A percentile compares a stretch with the other conserved stretches of the same genome.
These are phyloP conservation scores for Silvanus unidentatus DNA, from an alignment of 2,888 invertebrate genomes.

Conservation along the genomic window DNA sequence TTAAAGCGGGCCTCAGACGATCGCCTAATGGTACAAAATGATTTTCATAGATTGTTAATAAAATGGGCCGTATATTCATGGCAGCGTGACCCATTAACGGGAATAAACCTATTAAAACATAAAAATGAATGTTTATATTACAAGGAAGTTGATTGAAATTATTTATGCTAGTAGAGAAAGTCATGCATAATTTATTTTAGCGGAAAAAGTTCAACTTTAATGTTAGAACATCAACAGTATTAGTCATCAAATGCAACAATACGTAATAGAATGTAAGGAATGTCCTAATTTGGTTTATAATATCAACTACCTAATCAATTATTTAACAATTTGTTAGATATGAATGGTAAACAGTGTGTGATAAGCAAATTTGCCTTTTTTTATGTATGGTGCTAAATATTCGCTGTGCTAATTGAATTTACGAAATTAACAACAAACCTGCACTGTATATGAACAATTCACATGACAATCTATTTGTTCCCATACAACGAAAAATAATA, in stretches of 20 bases:
- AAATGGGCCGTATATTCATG: constrained; percentile 78
- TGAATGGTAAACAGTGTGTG: too few relatives aligned
- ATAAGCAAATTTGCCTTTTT: too few relatives aligned
- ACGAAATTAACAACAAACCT: constrained; percentile 33
- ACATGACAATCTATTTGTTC: constrained; percentile 70
- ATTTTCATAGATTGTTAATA: constrained; percentile 78
- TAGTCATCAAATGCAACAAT: too few relatives aligned
- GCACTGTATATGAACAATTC: constrained; percentile 80
- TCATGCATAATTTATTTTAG: too few relatives aligned
- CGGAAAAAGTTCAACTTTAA: too few relatives aligned
- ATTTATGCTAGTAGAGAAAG: not conserved
- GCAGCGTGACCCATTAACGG: constrained; percentile 84
- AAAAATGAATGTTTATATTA: not conserved
- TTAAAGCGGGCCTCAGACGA: constrained; percentile 69
- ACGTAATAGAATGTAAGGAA: too few relatives aligned
- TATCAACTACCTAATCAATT: too few relatives aligned
- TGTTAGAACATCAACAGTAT: too few relatives aligned
- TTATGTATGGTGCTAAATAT: too few relatives aligned
- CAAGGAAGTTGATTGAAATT: constrained; percentile 4
- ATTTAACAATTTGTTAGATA: too few relatives aligned
- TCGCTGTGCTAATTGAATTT: too few relatives aligned
- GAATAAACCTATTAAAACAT: constrained; percentile 61
- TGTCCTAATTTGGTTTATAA: too few relatives aligned
- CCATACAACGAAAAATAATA: constrained; percentile 84
- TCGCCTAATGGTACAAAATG: constrained; percentile 80